phyloP scores from a whole-genome alignment of 1,140 invertebrate species.

The Drosophila ironensis region DNA sequence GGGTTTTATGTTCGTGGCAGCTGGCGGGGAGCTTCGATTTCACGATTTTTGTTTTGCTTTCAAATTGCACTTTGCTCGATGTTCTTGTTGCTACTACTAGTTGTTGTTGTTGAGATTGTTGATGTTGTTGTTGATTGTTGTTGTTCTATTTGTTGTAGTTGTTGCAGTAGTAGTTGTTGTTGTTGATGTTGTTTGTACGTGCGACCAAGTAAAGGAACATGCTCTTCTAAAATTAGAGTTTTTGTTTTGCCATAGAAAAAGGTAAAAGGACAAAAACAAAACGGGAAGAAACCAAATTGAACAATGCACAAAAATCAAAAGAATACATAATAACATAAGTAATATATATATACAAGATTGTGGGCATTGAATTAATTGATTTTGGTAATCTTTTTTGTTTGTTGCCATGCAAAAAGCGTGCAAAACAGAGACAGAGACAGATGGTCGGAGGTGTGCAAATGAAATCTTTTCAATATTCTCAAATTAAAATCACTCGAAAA shows the following conservation, averaged over 20 bases:
- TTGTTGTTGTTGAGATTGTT: conserved; percentile 20
- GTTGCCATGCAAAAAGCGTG: conserved; percentile 41
- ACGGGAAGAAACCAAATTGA: conserved; percentile 29
- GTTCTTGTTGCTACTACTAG: conserved; percentile 32
- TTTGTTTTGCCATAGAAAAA: conserved; percentile 33
- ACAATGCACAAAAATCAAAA: conserved; percentile 43
- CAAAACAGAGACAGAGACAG: background rate
- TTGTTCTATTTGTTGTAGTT: conserved; percentile 30
- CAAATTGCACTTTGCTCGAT: conserved; percentile 34
- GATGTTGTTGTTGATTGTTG: conserved; percentile 27
- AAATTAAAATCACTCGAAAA: background rate
- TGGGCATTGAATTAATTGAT: background rate
- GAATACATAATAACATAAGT: conserved; percentile 11
- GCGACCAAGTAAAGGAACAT: conserved; percentile 84
- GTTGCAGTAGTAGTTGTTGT: conserved; percentile 48
- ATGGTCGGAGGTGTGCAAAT: background rate
- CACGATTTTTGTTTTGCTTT: conserved; percentile 9
- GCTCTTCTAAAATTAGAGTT: conserved; percentile 84
- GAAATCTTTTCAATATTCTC: background rate
- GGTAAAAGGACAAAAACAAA: conserved; percentile 45
- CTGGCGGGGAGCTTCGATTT: conserved; percentile 9
- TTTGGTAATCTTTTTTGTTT: background rate
- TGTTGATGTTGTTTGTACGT: conserved; percentile 81
- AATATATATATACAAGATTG: conserved; percentile 11
- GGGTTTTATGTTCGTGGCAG: conserved; percentile 24